These are phyloP conservation scores for Hydrolagus affinis DNA, from an alignment of 2,113 vertebrate genomes.

Conservation along the genomic window DNA sequence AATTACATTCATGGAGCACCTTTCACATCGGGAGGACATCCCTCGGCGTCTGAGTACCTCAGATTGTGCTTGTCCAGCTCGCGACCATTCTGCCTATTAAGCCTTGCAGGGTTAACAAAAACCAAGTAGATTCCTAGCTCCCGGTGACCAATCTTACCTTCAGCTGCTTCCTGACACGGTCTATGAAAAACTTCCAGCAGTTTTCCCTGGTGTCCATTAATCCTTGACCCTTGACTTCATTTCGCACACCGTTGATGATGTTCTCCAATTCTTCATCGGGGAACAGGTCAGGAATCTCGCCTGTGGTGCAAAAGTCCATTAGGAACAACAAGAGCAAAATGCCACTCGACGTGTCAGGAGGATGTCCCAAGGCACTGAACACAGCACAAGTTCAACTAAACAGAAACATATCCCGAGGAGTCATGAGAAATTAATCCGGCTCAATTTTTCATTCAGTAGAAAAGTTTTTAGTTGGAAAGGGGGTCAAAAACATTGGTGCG, in stretches of 20 bases:
- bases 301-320: constrained; percentile 46
- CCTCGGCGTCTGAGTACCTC: too few species aligned
- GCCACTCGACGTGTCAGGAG: background rate
- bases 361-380: too few species aligned
- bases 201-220: constrained; percentile 74
- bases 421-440: background rate
- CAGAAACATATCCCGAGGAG: background rate
- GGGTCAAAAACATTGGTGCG: background rate
- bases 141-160: constrained; percentile 62
- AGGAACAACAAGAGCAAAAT: background rate
- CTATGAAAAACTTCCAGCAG: constrained; percentile 93
- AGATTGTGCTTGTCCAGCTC: too few species aligned
- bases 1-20: too few species aligned
- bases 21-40: too few species aligned
- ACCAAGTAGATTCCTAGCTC: accelerated
- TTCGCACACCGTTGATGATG: constrained; percentile 69
- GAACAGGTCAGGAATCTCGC: constrained; percentile 89
- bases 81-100: too few species aligned
- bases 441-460: background rate
- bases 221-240: constrained; percentile 70
- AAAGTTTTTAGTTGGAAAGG: background rate
- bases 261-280: constrained; percentile 81
- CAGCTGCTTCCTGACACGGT: constrained; percentile 69
- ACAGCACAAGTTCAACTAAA: background rate
- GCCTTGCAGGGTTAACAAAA: background rate